Percentiles rank a stretch among this genome's conserved stretches.
Conservation (phyloP, 2,113 vertebrate species). For the Merops nubicus region DNA sequence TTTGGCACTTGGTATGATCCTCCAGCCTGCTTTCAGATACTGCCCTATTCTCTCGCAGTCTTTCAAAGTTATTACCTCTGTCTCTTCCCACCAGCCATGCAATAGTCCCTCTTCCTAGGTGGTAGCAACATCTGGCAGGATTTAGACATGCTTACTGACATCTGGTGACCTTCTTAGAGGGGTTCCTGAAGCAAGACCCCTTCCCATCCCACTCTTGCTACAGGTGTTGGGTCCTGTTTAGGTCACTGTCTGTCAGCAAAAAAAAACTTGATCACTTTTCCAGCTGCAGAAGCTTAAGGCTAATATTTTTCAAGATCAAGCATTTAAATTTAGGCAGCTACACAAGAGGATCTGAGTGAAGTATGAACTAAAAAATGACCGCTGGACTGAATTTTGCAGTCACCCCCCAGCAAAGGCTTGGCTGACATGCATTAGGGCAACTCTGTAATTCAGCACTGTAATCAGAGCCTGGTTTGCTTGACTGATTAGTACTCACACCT, state of each 20-base stretch:
- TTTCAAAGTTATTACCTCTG: neutral
- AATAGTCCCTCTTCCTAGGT: neutral
- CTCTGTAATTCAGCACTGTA: neutral
- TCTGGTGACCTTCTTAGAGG: neutral
- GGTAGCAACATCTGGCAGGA: conserved; percentile 5
- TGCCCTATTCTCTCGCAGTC: neutral
- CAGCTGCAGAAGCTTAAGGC: conserved; percentile 6
- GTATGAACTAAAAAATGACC: neutral
- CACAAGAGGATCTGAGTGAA: neutral
- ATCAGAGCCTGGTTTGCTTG: neutral
- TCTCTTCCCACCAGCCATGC: neutral
- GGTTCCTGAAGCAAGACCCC: neutral
- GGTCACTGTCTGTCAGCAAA: conserved; percentile 4
- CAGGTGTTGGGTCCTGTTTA: neutral
- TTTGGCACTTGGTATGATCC: neutral
- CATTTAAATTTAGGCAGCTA: neutral
- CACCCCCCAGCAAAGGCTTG: neutral
- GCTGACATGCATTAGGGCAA: neutral
- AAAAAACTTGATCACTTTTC: conserved; percentile 20
- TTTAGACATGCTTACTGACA: neutral
- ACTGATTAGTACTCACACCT: neutral
- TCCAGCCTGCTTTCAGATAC: neutral
- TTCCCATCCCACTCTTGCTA: neutral
- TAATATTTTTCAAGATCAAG: conserved; percentile 30
- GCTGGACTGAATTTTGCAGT: neutral